Percentiles rank a stretch among this genome's conserved stretches.
These are phyloP conservation scores for Daubentonia madagascariensis DNA, from an alignment of 2,113 vertebrate genomes.

Conservation along the genomic window DNA sequence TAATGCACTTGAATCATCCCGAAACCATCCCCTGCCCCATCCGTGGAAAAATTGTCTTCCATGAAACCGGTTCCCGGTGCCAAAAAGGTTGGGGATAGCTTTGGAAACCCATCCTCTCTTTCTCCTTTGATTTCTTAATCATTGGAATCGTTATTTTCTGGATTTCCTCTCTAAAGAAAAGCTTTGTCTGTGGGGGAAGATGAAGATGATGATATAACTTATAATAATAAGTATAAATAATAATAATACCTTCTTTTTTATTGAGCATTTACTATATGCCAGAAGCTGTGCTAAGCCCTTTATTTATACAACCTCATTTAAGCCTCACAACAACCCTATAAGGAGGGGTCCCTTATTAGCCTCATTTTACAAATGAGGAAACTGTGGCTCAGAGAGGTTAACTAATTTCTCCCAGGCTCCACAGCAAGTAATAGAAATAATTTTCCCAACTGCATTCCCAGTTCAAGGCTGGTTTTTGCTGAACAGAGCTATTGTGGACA, in stretches of 20 bases:
- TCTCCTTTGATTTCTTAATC: neutral
- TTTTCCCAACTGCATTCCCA: neutral
- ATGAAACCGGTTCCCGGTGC: too few relatives aligned
- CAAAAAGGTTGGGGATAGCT: too few relatives aligned
- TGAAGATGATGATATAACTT: neutral
- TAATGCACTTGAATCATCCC: too few relatives aligned
- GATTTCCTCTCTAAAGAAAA: slow-evolving; percentile 15
- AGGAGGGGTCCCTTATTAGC: neutral
- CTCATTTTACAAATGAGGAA: neutral
- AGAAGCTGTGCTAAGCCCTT: neutral
- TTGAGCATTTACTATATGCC: neutral
- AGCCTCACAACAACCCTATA: neutral
- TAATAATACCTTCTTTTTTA: neutral
- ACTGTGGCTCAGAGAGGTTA: neutral
- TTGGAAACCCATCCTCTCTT: neutral
- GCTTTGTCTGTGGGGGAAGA: neutral
- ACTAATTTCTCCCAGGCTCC: neutral
- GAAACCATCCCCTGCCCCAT: too few relatives aligned
- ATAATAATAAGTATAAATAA: neutral
- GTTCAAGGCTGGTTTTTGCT: neutral
- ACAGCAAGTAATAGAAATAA: neutral
- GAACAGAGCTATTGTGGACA: neutral
- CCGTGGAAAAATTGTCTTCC: too few relatives aligned
- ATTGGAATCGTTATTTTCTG: neutral
- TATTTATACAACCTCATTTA: neutral